A percentile compares a stretch with the other conserved stretches of the same genome.
Evolutionary conservation across 2,113 vertebrate species (phyloP).

Genomic region (Bujurquina vittata): DNA sequence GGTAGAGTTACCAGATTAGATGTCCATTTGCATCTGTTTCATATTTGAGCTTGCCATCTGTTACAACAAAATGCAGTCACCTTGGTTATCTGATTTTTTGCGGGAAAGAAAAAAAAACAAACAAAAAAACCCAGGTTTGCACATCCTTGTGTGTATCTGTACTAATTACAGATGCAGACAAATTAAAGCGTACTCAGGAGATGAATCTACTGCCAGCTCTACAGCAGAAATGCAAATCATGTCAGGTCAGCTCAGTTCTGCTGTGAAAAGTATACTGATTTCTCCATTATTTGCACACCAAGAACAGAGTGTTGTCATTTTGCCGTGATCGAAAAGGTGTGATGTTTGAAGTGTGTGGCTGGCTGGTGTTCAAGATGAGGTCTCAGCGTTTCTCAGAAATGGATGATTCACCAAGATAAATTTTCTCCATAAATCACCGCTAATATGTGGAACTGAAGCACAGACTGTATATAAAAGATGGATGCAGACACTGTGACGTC

Average conservation of each 20-base stretch:
- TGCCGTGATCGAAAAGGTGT: conserved; percentile 12
- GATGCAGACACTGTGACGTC: neutral
- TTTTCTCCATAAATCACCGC: neutral
- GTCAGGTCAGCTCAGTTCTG: conserved; percentile 32
- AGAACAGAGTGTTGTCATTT: conserved; percentile 26
- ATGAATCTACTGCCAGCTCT: conserved; percentile 52
- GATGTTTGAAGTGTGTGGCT: neutral
- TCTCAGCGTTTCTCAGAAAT: neutral
- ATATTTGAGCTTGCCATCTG: conserved; percentile 7
- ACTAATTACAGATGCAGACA: conserved; percentile 58
- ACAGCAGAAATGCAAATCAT: conserved; percentile 65
- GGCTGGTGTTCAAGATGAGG: conserved; percentile 5
- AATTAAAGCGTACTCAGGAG: conserved; percentile 56
- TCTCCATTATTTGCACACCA: conserved; percentile 38
- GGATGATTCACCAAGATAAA: neutral
- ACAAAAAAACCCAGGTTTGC: conserved; percentile 21
- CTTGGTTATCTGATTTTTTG: conserved; percentile 25
- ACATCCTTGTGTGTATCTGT: conserved; percentile 17
- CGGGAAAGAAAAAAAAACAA: conserved; percentile 26
- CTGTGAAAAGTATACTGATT: conserved; percentile 40
- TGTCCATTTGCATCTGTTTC: conserved; percentile 14
- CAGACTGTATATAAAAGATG: neutral
- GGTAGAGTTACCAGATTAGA: neutral
- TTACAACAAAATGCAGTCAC: conserved; percentile 9
- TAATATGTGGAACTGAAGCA: neutral